These are phyloP conservation scores for Sisor rabdophorus DNA, from an alignment of 2,113 vertebrate species.

Conservation along the genomic window DNA sequence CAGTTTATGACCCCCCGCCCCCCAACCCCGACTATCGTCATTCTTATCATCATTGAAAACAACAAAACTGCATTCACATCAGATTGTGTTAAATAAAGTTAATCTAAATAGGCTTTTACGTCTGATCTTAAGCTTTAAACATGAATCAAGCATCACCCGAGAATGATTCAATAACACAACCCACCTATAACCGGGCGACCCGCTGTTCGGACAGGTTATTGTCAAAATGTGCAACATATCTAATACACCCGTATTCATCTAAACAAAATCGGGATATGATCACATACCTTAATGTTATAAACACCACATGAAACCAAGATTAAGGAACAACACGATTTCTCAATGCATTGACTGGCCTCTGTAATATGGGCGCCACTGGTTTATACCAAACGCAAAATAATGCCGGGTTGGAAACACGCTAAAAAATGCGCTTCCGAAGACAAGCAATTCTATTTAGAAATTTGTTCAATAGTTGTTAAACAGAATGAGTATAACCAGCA, in stretches of 20 bases:
- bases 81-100: too few species aligned
- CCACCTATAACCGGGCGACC: not conserved
- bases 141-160: not conserved
- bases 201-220: not conserved
- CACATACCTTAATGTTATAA: constrained; percentile 19
- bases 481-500: not conserved
- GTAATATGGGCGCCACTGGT: constrained; percentile 15
- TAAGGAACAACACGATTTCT: not conserved
- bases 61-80: too few species aligned
- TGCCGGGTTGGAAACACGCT: not conserved
- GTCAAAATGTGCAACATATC: not conserved
- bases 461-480: not conserved
- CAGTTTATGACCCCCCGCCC: too few species aligned
- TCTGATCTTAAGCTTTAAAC: not conserved
- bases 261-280: not conserved
- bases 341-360: not conserved
- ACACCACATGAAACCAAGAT: not conserved
- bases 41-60: not conserved
- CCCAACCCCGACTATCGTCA: too few species aligned
- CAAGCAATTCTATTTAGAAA: not conserved
- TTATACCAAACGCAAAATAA: constrained; percentile 19
- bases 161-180: not conserved
- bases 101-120: not conserved
- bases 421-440: not conserved
- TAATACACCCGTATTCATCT: not conserved